Base-by-base conservation (phyloP, 2,797 vertebrate genomes). In the Acanthornis magna region DNA sequence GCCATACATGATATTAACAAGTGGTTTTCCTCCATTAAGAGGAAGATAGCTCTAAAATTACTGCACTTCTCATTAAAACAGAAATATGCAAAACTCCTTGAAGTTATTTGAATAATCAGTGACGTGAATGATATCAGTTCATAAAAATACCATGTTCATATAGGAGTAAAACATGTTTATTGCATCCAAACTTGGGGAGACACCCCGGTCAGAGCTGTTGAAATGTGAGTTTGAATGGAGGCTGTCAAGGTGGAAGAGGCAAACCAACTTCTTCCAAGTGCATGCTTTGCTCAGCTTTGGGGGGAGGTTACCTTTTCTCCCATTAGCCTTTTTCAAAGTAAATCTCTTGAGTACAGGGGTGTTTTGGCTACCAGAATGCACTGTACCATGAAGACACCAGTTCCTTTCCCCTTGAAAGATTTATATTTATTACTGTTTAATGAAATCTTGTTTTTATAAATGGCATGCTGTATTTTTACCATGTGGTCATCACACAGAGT, bases 1-100 rank as follows among this genome's bases (percentile, higher is more conserved):
- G 73, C 83, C 66, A 89, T 85, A 95, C 85, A 88, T 91, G 92
- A 88, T 95, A 96, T 96, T 97, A 96, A 95, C 94, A 97, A 97
- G 96, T 94, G 86, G 91, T 91, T 91, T 96, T 73, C 66, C 60
- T 96, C 73, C 92, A 88, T 94, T 95, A 96, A 87, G 71, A 79
- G 32, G 66, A 80, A 86, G 80, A 68, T 89, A 86, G 53, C 68
- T 86, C 80, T 91, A 74, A 96, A 95, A 95, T 93, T 88, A 73
- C 11, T 57, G 34, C 74, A 78, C 77, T 96, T 96, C 66, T 93
- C 45, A 70, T 95, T 94, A 96, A 94, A 86, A 74, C 20, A 75
- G 76, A 89, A 75, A 73, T 89, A 88, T 75, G 57, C 63, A 93
- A 93, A 96, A 89, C 11, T 45, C 58, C 70, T 92, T 73, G 74